Percentiles rank a stretch among this genome's conserved stretches.
phyloP scores from a whole-genome alignment of 2,113 vertebrate genomes.

The Gallinago jamesoni region DNA sequence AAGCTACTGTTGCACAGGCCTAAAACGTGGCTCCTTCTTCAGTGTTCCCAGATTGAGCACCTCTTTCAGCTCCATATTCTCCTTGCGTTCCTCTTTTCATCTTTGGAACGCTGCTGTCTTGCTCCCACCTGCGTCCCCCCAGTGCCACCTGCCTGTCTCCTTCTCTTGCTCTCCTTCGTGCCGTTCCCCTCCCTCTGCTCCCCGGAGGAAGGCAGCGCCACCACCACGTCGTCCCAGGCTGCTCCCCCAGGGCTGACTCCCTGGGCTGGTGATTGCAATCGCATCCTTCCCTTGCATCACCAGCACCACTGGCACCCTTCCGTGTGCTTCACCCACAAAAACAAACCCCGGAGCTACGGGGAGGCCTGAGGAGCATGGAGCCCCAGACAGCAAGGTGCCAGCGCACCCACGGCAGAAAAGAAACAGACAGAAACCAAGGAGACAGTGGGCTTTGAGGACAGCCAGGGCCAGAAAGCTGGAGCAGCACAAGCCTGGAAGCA shows the following conservation, averaged over 20 bases:
- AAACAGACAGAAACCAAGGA: fast-evolving
- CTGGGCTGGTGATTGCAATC: not conserved
- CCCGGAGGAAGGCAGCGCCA: not conserved
- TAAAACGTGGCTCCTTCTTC: not conserved
- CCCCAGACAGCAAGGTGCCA: not conserved
- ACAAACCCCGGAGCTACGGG: not conserved
- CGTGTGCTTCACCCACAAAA: not conserved
- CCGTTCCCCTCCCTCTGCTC: not conserved
- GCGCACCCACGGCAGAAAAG: not conserved
- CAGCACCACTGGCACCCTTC: not conserved
- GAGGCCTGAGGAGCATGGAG: not conserved
- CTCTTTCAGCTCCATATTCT: not conserved
- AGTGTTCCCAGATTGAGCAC: not conserved
- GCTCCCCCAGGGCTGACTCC: not conserved
- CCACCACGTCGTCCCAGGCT: not conserved
- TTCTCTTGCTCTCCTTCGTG: not conserved
- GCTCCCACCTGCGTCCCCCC: not conserved
- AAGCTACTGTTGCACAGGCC: not conserved
- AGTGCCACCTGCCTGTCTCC: not conserved
- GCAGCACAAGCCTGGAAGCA: not conserved
- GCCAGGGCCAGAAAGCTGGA: not conserved
- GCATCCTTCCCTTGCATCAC: not conserved
- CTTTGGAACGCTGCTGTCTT: not conserved
- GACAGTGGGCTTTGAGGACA: not conserved
- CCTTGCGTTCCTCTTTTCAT: not conserved